Evolutionary conservation across 1,140 invertebrate genomes (phyloP).

Genomic region (Lutraria rhynchaena): DNA sequence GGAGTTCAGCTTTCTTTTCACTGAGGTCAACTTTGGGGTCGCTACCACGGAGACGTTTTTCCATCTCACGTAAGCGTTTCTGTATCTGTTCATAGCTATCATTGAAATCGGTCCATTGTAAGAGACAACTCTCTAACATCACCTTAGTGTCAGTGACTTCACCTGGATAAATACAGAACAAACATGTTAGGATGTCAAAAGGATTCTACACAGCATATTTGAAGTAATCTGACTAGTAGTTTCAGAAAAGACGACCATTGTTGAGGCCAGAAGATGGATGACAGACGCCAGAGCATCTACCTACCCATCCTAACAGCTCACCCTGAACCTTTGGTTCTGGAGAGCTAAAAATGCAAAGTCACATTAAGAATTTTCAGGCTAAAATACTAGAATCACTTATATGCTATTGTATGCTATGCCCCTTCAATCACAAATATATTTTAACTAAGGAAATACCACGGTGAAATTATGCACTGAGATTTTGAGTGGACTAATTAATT

Average conservation of each 20-base stretch:
- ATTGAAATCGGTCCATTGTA: constrained; percentile 85
- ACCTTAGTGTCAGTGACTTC: constrained; percentile 94
- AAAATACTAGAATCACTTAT: neutral
- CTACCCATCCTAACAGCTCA: too few species aligned
- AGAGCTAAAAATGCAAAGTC: neutral
- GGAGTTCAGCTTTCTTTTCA: constrained; percentile 94
- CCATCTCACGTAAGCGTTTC: constrained; percentile 97
- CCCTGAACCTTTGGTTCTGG: too few species aligned
- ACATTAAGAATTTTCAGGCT: neutral
- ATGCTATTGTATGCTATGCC: too few species aligned
- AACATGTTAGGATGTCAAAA: constrained; percentile 2
- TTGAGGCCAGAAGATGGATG: too few species aligned
- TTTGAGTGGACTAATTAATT: too few species aligned
- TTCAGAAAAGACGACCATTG: too few species aligned
- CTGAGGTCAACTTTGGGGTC: constrained; percentile 89
- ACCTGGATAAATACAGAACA: constrained; percentile 9
- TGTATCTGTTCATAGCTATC: constrained; percentile 95
- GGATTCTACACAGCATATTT: too few species aligned
- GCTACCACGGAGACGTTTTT: constrained; percentile 86
- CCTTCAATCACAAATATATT: too few species aligned
- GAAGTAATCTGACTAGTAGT: too few species aligned
- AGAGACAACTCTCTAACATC: constrained; percentile 93
- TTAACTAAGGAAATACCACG: too few species aligned
- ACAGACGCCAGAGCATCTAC: too few species aligned
- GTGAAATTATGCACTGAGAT: too few species aligned